Base-by-base conservation (phyloP, 2,113 vertebrate genomes). In the Larimichthys crocea region DNA sequence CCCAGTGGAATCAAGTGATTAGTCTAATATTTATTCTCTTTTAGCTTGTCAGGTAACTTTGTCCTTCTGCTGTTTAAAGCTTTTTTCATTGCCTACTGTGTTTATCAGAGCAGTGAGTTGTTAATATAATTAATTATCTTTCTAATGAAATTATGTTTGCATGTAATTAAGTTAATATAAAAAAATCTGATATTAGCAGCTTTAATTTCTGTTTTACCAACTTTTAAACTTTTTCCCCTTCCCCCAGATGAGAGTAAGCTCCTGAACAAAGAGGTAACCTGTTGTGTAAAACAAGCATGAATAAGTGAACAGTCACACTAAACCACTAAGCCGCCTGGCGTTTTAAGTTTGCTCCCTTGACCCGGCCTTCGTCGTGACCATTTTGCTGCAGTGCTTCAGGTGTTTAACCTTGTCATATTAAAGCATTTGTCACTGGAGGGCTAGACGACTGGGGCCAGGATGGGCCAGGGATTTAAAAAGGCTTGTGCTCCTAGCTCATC, bases 331-430 rank as follows among this genome's bases (percentile, higher is more conserved):
- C 48, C 12, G 26, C 26, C 14, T 8, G 6, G 73, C 10, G 46
- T 85, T 92, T 81, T 76, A 85, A 72, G 82, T 62, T 63, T 84
- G 82, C 77, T 76, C 88, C 62, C 50, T 10, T 91, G 86, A 93
- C 91, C 89, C 72, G 16, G 31, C 56, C 70, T 80, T 76, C 5
- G 31, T 57, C 24, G 7, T 60, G 57, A 85, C 62, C 82, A 83
- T 90, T 89, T 84, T 88, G 79, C 76, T 35, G 72, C 77, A 80
- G 22, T 76, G 86, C 90, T 92, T 89, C 75, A 86, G 92, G 88
- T 90, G 89, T 92, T 94, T 93, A 86, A 92, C 84, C 88, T 80
- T 92, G 92, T 94, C 93, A 93, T 90, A 90, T 93, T 92, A 93
- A 89, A 92, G 88, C n/a, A 61, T 91, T 91, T 92, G 80, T 93